A percentile compares a stretch with the other conserved stretches of the same genome.
These are phyloP conservation scores for Crepidodera aurea DNA, from an alignment of 2,888 invertebrate genomes.

Conservation along the genomic window DNA sequence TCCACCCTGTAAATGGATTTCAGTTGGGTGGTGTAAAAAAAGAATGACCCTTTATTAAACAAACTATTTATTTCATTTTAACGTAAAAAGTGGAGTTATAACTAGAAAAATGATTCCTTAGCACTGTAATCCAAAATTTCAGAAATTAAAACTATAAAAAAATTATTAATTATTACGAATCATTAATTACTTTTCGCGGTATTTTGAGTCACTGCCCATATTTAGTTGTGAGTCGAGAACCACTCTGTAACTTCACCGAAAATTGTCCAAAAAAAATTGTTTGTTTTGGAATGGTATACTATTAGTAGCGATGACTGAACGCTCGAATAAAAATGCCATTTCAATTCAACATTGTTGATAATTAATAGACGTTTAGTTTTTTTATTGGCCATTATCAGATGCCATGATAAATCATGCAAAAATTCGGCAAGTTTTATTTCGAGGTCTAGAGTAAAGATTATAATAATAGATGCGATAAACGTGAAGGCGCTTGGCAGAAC, in stretches of 20 bases:
- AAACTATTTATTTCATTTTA: no score
- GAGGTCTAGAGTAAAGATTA: no score
- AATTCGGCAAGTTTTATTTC: no score
- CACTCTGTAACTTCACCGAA: neutral
- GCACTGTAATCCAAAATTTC: no score
- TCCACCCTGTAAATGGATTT: no score
- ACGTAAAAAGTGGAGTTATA: no score
- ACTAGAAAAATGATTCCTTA: no score
- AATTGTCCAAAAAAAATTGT: neutral
- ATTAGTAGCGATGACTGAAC: conserved; percentile 15
- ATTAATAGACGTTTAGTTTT: neutral
- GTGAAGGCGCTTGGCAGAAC: no score
- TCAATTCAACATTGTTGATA: conserved; percentile 4
- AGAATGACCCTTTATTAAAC: no score
- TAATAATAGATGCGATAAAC: no score
- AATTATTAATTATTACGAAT: neutral
- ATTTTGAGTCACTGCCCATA: neutral
- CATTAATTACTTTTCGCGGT: neutral
- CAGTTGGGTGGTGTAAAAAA: no score
- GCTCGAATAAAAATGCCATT: conserved; percentile 2
- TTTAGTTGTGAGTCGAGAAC: neutral
- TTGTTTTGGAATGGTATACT: neutral
- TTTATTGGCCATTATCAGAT: neutral
- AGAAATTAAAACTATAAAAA: no score
- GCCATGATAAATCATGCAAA: conserved; percentile 6